Conservation (phyloP, 2,113 vertebrate species). For the Nestor notabilis region DNA sequence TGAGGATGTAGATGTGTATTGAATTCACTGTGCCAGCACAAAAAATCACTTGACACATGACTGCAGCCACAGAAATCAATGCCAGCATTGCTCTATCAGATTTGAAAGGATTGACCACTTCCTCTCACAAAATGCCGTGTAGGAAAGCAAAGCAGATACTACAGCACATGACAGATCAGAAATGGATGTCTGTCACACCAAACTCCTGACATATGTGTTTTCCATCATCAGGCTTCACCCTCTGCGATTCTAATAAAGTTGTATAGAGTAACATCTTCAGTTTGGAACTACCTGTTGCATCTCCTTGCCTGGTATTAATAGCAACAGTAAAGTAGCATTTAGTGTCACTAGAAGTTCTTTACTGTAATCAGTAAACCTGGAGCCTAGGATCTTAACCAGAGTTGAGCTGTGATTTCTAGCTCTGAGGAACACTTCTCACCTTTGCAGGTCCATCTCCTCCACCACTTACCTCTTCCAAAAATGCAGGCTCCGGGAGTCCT, state of each 20-base stretch:
- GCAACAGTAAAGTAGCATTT: not conserved
- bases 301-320: not conserved
- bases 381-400: not conserved
- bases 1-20: not conserved
- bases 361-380: not conserved
- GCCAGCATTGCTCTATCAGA: not conserved
- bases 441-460: not conserved
- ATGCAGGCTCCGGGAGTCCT: not conserved
- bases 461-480: constrained; percentile 1
- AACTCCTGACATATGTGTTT: not conserved
- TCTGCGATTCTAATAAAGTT: not conserved
- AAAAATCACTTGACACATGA: not conserved
- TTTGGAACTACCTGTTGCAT: not conserved
- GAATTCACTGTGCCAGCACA: not conserved
- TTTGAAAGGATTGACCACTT: not conserved
- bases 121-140: not conserved
- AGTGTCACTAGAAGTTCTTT: not conserved
- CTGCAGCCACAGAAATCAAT: not conserved
- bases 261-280: not conserved
- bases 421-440: not conserved
- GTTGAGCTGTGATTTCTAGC: not conserved
- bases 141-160: not conserved
- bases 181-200: not conserved
- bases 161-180: not conserved
- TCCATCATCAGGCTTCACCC: not conserved